Conservation (phyloP, 2,113 vertebrate species). For the Axis porcinus region DNA sequence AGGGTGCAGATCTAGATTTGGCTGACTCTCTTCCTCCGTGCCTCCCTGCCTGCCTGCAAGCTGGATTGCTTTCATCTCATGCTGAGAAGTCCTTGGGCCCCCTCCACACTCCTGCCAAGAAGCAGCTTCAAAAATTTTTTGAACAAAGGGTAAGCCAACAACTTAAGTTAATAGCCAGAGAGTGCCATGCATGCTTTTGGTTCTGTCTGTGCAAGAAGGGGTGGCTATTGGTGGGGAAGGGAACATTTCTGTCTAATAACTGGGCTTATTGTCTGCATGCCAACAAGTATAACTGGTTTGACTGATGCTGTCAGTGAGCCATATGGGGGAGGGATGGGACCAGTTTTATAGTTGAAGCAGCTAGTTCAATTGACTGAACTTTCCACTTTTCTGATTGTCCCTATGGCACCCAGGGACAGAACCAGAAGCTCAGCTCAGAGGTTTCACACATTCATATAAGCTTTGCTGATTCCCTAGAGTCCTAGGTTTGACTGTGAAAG, state of each 20-base stretch:
- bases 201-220: not conserved
- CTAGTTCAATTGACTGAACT: not conserved
- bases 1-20: not conserved
- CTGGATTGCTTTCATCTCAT: not conserved
- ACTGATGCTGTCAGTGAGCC: not conserved
- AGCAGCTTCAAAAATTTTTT: not conserved
- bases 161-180: not conserved
- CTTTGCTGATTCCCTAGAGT: not conserved
- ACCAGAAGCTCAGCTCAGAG: not conserved
- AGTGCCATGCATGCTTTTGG: not conserved
- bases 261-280: not conserved
- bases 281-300: not conserved
- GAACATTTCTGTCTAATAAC: not conserved
- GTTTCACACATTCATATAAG: not conserved
- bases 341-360: not conserved
- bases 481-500: not conserved
- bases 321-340: not conserved
- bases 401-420: not conserved
- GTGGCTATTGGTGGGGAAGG: not conserved
- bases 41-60: not conserved
- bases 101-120: not conserved
- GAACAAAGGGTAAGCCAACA: not conserved
- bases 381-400: not conserved
- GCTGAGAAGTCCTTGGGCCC: not conserved
- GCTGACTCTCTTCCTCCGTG: not conserved